A percentile compares a stretch with the other conserved stretches of the same genome.
These are phyloP conservation scores for Urophycis tenuis DNA, from an alignment of 2,797 vertebrate species.

Conservation along the genomic window DNA sequence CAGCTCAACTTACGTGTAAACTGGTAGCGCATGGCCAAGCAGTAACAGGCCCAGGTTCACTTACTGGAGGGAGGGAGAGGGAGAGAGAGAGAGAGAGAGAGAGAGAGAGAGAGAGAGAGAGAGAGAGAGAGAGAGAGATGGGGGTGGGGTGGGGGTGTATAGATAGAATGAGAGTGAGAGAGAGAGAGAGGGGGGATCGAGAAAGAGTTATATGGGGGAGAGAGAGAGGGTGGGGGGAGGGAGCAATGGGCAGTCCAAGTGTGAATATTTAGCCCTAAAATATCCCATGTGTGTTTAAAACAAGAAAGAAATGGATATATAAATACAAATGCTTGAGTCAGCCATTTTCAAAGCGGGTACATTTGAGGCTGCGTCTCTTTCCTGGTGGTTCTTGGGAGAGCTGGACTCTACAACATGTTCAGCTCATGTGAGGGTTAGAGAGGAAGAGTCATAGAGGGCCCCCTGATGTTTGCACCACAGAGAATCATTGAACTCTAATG, in stretches of 20 bases:
- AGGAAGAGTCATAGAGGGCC: neutral
- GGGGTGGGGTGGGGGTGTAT: no score
- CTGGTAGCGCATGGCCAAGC: constrained; percentile 42
- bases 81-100: neutral
- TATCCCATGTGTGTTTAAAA: neutral
- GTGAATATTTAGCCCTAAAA: neutral
- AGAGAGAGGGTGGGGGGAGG: no score
- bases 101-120: neutral
- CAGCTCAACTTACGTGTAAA: constrained; percentile 54
- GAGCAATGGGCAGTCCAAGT: neutral
- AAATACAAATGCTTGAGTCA: neutral
- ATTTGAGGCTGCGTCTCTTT: neutral
- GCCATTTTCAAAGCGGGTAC: neutral
- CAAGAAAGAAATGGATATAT: neutral
- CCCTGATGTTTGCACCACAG: neutral
- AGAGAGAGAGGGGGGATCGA: neutral
- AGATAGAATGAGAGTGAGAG: no score
- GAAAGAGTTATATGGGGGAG: no score
- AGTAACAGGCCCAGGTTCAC: constrained; percentile 26
- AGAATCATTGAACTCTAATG: neutral
- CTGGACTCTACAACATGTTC: neutral
- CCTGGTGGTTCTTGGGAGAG: neutral
- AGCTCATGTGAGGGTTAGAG: neutral
- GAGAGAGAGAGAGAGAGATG: neutral
- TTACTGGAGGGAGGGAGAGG: constrained; percentile 2